A percentile compares a stretch with the other conserved stretches of the same genome.
Evolutionary conservation across 2,113 vertebrate species (phyloP).

Genomic region (Micromys minutus): DNA sequence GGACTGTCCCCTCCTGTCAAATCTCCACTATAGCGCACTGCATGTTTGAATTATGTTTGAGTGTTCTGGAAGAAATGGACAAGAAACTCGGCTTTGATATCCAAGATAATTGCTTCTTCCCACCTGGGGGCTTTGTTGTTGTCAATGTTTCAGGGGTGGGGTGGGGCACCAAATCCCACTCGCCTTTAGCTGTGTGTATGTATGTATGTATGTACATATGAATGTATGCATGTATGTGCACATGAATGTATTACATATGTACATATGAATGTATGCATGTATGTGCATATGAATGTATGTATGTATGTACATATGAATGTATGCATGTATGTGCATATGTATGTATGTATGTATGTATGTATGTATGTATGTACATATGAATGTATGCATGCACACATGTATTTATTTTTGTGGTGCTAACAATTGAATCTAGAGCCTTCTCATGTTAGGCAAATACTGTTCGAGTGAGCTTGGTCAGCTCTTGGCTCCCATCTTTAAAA

Average conservation of each 20-base stretch:
- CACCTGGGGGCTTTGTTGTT: not conserved
- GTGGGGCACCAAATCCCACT: not conserved
- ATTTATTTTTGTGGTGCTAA: not conserved
- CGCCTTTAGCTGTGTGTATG: not conserved
- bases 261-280: too few species aligned
- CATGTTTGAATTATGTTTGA: not conserved
- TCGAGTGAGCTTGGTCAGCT: too few species aligned
- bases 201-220: too few species aligned
- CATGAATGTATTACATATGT: too few species aligned
- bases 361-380: too few species aligned
- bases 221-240: too few species aligned
- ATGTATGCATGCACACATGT: too few species aligned
- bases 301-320: too few species aligned
- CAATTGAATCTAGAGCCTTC: not conserved
- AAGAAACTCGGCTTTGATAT: not conserved
- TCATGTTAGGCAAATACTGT: not conserved
- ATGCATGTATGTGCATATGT: too few species aligned
- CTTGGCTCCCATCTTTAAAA: slow-evolving; percentile 5
- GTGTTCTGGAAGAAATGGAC: not conserved
- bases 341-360: too few species aligned
- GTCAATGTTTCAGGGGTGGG: not conserved
- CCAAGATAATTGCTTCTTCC: not conserved
- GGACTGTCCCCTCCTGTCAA: not conserved
- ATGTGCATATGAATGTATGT: too few species aligned
- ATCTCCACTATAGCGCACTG: not conserved